Conservation (phyloP, 2,888 invertebrate genomes). For the Agrotis puta region DNA sequence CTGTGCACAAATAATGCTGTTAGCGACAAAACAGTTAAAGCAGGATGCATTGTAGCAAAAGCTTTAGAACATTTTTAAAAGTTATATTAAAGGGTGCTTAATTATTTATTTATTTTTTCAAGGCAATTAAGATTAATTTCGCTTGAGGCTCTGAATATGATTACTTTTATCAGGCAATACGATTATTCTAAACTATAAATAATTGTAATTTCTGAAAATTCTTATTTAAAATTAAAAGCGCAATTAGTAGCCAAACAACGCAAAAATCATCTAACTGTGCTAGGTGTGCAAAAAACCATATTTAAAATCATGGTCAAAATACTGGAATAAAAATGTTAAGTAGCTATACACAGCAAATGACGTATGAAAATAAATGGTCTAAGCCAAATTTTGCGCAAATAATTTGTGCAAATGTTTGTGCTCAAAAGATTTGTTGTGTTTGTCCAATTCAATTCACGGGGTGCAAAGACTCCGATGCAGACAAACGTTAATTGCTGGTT, state of each 20-base stretch:
- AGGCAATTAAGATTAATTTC: neutral
- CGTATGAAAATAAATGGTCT: neutral
- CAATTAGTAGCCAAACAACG: conserved; percentile 26
- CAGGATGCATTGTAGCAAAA: conserved; percentile 23
- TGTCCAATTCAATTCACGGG: too few species aligned
- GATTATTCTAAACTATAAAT: neutral
- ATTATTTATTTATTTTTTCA: neutral
- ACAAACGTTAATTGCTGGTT: too few species aligned
- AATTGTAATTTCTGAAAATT: neutral
- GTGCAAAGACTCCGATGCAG: too few species aligned
- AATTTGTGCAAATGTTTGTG: neutral
- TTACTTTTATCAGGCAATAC: neutral
- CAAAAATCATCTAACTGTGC: neutral
- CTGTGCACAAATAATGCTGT: conserved; percentile 66
- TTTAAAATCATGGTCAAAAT: conserved; percentile 9
- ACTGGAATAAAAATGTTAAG: neutral
- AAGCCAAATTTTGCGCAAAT: neutral
- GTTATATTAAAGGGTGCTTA: neutral
- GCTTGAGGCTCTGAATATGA: neutral
- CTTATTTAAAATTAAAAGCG: conserved; percentile 6
- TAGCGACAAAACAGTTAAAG: conserved; percentile 21
- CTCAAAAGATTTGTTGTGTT: neutral
- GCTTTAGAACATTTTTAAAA: conserved; percentile 13
- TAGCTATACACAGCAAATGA: too few species aligned
- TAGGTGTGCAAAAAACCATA: conserved; percentile 2